These are phyloP conservation scores for Gerris lacustris DNA, from an alignment of 2,888 invertebrate genomes.

Conservation along the genomic window DNA sequence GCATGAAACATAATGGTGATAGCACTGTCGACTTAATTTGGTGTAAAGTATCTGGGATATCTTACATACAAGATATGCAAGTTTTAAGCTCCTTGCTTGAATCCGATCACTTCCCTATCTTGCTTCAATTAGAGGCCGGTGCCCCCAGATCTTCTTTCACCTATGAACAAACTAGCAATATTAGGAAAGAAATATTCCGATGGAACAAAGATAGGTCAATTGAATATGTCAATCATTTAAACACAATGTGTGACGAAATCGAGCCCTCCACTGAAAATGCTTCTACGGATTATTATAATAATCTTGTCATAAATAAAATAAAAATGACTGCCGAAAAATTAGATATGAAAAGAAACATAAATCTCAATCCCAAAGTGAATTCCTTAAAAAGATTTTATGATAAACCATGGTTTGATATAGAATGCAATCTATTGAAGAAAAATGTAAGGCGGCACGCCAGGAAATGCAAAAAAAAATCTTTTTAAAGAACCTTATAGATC, in stretches of 20 bases:
- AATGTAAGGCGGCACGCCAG: not conserved
- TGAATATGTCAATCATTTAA: not conserved
- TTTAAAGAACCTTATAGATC: not conserved
- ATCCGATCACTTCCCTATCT: conserved; percentile 8
- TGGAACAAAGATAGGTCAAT: not conserved
- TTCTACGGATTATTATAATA: not conserved
- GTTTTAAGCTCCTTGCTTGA: not conserved
- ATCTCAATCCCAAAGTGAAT: not conserved
- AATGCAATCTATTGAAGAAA: not conserved
- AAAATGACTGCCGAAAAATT: not conserved
- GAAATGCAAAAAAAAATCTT: not conserved
- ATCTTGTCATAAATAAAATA: no score
- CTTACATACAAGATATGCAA: not conserved
- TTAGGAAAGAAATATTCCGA: not conserved
- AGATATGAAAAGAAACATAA: not conserved
- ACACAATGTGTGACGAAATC: no score
- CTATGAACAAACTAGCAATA: no score
- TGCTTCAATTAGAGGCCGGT: not conserved
- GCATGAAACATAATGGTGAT: not conserved
- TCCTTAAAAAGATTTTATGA: not conserved
- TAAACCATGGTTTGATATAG: conserved; percentile 4
- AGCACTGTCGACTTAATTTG: no score
- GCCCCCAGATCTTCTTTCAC: no score
- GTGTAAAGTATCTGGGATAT: no score
- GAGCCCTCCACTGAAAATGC: not conserved